phyloP scores from a whole-genome alignment of 2,113 vertebrate species.

The Beaufortia kweichowensis region DNA sequence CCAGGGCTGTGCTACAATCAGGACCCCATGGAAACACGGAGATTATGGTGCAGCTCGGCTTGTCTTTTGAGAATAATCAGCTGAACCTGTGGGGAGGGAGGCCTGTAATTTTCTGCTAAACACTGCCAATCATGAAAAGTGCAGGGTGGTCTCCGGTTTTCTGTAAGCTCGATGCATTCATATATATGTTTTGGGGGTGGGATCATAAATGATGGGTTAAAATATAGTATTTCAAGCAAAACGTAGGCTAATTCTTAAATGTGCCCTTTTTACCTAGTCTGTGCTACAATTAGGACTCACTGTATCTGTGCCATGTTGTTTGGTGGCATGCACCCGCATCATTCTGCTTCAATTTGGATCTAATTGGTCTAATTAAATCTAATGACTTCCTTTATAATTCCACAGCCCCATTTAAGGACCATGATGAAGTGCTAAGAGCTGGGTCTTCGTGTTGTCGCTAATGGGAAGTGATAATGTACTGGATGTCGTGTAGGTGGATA shows the following conservation, averaged over 20 bases:
- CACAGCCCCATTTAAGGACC: conserved; percentile 48
- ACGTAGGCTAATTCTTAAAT: neutral
- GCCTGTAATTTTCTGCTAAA: conserved; percentile 61
- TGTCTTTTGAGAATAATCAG: conserved; percentile 66
- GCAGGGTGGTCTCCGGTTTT: neutral
- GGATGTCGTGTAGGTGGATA: conserved; percentile 33
- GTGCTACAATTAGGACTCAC: conserved; percentile 41
- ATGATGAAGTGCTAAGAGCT: conserved; percentile 54
- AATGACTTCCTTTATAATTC: conserved; percentile 54
- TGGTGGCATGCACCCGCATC: conserved; percentile 45
- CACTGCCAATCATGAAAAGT: conserved; percentile 43
- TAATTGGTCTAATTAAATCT: conserved; percentile 56
- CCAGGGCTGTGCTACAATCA: conserved; percentile 59
- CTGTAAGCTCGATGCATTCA: neutral
- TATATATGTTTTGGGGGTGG: neutral
- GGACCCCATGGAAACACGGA: conserved; percentile 60
- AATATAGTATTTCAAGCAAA: neutral
- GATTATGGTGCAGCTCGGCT: conserved; percentile 60
- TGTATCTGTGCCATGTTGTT: conserved; percentile 48
- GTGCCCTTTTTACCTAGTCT: neutral
- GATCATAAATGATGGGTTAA: neutral
- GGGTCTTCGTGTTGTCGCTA: conserved; percentile 30
- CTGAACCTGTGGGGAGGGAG: conserved; percentile 61
- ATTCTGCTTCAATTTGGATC: conserved; percentile 51
- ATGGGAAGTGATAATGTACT: conserved; percentile 42